These are phyloP conservation scores for Mesaphorura yosii DNA, from an alignment of 1,140 invertebrate species.

Conservation along the genomic window DNA sequence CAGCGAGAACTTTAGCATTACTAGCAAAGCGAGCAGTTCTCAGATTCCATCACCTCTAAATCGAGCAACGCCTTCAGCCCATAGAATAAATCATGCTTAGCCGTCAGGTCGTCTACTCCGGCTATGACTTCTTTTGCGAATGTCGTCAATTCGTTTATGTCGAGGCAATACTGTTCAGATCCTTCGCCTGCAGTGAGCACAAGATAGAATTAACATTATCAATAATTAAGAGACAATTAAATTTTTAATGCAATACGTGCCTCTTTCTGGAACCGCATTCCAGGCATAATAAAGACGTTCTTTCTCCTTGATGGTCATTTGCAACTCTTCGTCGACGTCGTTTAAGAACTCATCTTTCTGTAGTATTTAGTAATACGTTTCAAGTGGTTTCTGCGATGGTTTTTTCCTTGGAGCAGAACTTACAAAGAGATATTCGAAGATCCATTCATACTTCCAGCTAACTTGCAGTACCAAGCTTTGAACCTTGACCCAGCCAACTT, in stretches of 20 bases:
- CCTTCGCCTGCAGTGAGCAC: background rate
- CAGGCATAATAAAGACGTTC: conserved; percentile 1
- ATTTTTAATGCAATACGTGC: background rate
- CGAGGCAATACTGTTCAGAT: background rate
- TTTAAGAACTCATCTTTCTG: background rate
- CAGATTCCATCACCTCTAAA: background rate
- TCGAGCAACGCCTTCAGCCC: conserved; percentile 6
- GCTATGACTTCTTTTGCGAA: background rate
- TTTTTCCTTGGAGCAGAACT: background rate
- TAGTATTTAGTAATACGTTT: background rate
- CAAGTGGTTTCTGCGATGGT: background rate
- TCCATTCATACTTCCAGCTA: conserved; percentile 14
- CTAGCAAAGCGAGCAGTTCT: background rate
- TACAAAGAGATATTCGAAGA: conserved; percentile 12
- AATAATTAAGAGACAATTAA: background rate
- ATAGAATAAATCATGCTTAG: conserved; percentile 9
- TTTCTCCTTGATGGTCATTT: background rate
- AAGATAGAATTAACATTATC: background rate
- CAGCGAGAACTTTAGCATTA: background rate
- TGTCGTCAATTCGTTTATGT: background rate
- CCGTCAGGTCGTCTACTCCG: background rate
- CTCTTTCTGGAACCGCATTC: background rate
- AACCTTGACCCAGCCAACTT: conserved; percentile 19
- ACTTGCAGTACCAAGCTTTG: conserved; percentile 10
- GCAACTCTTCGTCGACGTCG: background rate